These are phyloP conservation scores for Microplitis demolitor DNA, from an alignment of 1,140 invertebrate genomes.

Conservation along the genomic window DNA sequence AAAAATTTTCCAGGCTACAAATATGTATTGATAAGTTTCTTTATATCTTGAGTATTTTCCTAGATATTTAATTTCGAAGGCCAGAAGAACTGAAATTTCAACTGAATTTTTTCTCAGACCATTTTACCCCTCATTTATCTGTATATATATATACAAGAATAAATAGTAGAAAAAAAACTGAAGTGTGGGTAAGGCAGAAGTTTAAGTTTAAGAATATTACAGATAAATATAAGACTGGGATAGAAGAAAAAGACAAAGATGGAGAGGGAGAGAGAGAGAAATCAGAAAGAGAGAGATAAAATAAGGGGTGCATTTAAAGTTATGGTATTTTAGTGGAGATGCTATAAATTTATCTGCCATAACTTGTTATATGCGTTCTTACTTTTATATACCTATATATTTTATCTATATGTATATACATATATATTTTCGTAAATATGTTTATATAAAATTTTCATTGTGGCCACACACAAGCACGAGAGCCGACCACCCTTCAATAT, in stretches of 20 bases:
- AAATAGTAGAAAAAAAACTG: no score
- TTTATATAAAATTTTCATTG: slow-evolving; percentile 24
- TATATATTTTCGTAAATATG: no score
- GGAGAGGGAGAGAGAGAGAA: slow-evolving; percentile 27
- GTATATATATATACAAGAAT: no score
- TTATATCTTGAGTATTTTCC: no score
- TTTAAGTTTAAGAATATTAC: not conserved
- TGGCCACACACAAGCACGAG: slow-evolving; percentile 54
- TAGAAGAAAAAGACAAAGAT: slow-evolving; percentile 26
- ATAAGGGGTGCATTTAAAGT: slow-evolving; percentile 60
- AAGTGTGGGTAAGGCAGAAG: slow-evolving; percentile 17
- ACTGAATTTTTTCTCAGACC: no score
- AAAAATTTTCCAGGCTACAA: no score
- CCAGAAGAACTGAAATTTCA: no score
- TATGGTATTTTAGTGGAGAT: slow-evolving; percentile 63
- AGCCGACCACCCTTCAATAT: not conserved
- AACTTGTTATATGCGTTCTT: slow-evolving; percentile 62
- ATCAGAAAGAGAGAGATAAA: slow-evolving; percentile 40
- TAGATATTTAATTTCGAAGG: no score
- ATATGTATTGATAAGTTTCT: no score
- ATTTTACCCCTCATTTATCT: no score
- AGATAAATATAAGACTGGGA: slow-evolving; percentile 4
- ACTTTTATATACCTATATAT: slow-evolving; percentile 57
- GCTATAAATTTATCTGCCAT: slow-evolving; percentile 65
- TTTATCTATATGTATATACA: not conserved